Evolutionary conservation across 2,888 invertebrate genomes (phyloP), one percentile per base, ranked within the genome.

Genomic region (Epinotia bilunana): DNA sequence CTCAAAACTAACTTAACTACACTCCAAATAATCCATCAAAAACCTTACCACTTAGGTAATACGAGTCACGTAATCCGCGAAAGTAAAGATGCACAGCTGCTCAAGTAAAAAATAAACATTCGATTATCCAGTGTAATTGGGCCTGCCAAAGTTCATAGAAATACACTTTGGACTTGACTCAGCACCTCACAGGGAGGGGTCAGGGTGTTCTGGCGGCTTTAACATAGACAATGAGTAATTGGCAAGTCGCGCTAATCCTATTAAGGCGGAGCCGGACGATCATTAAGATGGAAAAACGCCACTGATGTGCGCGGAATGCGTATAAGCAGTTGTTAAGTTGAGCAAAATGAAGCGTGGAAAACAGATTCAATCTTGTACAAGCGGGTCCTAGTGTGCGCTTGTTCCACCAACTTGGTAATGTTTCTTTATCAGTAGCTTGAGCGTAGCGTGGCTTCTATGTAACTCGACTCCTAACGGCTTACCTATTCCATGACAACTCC

Each of bases 161-260:
- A 64, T 49, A 69, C 39, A 49, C 39, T 58, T 70, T 70, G 63
- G 63, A 69, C 58, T 70, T 12, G 33, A 12, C 16, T 69, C 18
- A 49, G 20, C 43, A 20, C n/a, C 23, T n/a, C 53, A 53, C 12
- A 20, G 23, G 20, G 62, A 20, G 73, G 63, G 73, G 62, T 63
- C 69, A 63, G 18, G 57, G 55, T 63, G 63, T 46, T 16, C 55
- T 73, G 73, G 63, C 13, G n/a, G 39, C 43, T 13, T 63, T 39
- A 18, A 49, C 46, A 70, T 74, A 74, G 74, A 74, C 69, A 74
- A 70, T 74, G 69, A 74, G 69, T 74, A 69, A 74, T 74, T 74
- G 69, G 63, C 63, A 63, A 69, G 49, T 49, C 61, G 57, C 70
- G 58, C 58, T 63, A 64, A 74, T 70, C 64, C 60, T 71, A 70